These are phyloP conservation scores for Tenthredo amoena DNA, from an alignment of 2,888 invertebrate species.

Conservation along the genomic window DNA sequence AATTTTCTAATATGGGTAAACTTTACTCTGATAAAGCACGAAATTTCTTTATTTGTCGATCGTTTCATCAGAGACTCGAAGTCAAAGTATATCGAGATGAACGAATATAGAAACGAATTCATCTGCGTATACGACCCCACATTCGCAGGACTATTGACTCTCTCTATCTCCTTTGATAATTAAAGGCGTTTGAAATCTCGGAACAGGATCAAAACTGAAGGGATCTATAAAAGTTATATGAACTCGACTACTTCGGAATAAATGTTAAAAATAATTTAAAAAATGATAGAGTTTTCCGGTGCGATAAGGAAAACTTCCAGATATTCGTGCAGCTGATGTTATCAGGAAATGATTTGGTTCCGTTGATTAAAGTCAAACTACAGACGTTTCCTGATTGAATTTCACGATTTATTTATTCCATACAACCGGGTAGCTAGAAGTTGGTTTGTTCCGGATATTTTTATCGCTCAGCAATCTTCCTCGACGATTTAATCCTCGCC, in stretches of 20 bases:
- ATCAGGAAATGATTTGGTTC: neutral
- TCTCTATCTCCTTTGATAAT: neutral
- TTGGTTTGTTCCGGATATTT: neutral
- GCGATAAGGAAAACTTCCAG: neutral
- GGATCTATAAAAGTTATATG: neutral
- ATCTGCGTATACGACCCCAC: neutral
- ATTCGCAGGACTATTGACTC: neutral
- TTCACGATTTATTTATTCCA: neutral
- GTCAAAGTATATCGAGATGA: neutral
- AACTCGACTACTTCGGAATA: neutral
- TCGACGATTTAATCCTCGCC: neutral
- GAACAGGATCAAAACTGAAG: neutral
- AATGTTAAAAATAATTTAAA: neutral
- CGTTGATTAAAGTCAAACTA: neutral
- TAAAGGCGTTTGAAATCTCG: neutral
- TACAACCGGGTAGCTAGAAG: neutral
- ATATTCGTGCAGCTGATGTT: neutral
- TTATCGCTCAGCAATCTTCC: neutral
- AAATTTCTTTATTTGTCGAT: slow-evolving; percentile 5
- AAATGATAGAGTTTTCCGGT: neutral
- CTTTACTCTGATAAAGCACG: slow-evolving; percentile 33
- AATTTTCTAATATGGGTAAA: neutral
- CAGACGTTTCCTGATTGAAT: neutral
- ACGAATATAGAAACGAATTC: neutral
- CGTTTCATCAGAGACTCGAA: slow-evolving; percentile 23